Base-by-base conservation (phyloP, 2,113 vertebrate genomes). In the Conger conger region DNA sequence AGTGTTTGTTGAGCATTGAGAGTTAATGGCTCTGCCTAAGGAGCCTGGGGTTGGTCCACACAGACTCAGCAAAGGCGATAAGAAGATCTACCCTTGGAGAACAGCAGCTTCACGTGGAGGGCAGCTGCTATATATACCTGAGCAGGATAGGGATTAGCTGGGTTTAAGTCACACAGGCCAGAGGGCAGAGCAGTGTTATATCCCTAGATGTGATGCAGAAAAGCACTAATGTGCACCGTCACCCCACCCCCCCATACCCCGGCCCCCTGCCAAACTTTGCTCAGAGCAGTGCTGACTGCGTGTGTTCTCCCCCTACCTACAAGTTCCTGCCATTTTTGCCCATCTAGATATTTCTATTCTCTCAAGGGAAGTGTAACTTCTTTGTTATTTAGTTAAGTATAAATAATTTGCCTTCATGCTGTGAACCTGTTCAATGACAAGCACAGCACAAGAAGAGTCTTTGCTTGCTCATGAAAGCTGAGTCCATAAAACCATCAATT, bases 41-140 rank as follows among this genome's bases (percentile, higher is more conserved):
- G 40, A 7, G 23, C 27, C 37, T 20, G 37, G 40, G 40, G 27
- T 80, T 27, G n/a, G 13, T 80, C 42, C 13, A 30, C 9, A n/a
- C 27, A 30, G n/a, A 27, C 7, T 11, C 4, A 38, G 17, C 57
- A 20, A 20, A 63, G 23, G 20, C 20, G 76, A 36, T 78, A 37
- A 78, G 76, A 35, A 78, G 76, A 18, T 36, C 76, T 78, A 36
- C 16, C 76, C 76, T 78, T 78, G 76, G 76, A 17, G 76, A 15
- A 38, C n/a, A 20, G 76, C 33, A 36, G 11, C 76, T 20, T 78
- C 76, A 38, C 76, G 13, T 37, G 76, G 36, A 73, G 60, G 16
- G 38, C 0, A 50, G 36, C n/a, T 45, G 16, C 20, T 40, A 54
- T 84, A 50, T 53, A 78, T 78, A 78, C 35, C 42, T 54, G 27